Base-by-base conservation (phyloP, 2,797 vertebrate genomes). In the Neomorphus geoffroyi region DNA sequence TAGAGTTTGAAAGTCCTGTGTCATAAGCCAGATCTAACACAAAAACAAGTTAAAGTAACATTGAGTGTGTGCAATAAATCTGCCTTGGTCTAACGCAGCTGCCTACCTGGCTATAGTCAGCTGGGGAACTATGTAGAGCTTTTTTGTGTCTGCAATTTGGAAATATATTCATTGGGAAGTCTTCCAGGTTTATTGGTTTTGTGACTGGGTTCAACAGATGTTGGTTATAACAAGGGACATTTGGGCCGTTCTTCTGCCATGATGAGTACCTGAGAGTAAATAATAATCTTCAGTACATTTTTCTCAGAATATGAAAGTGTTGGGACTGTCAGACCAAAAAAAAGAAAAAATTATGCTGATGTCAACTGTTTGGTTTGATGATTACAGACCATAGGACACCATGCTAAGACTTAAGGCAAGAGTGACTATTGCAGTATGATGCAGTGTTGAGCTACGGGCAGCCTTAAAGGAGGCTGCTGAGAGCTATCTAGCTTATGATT, bases 21-120 rank as follows among this genome's bases (percentile, higher is more conserved):
- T 53, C 28, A 75, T 15, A 81, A 87, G 33, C 17, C 33, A 73
- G 30, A 61, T 45, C 23, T 62, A 65, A 57, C 39, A 62, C 13
- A 66, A 74, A 82, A 48, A 5, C 37, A 41, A 56, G 33, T 21
- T 50, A 33, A 83, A 83, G 54, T 64, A 78, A n/a, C 24, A 10
- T 2, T 39, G 27, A 35, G 6, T 1, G 0, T 15, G 7, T 1
- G 8, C 5, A 88, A 35, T 48, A 60, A 65, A 33, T 43, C 30
- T 66, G 9, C 26, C 37, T 43, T 17, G 11, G 22, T 70, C 10
- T 83, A 43, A 39, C 24, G 51, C 6, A 78, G 19, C 12, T 32
- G 37, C 17, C 32, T 62, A 27, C 35, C 28, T 28, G 51, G 18
- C 35, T 51, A 26, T 10, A 74, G 30, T 39, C 82, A 22, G 13